Evolutionary conservation across 2,113 vertebrate genomes (phyloP), one percentile per base, ranked within the genome.

Genomic region (Elachura formosa): DNA sequence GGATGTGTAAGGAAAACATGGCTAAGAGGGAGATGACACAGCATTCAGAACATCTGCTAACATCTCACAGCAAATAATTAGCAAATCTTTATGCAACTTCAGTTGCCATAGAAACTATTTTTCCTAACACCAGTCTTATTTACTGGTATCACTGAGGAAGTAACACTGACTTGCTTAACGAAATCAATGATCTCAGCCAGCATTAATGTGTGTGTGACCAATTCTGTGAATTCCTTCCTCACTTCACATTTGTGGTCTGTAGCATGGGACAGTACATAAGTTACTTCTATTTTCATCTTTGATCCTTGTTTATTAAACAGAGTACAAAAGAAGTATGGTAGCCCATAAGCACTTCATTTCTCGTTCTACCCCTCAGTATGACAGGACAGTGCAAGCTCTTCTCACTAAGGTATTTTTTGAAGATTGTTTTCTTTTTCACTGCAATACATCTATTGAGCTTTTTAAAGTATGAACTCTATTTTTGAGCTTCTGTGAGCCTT

Each of bases 61-160:
- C 49, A 87, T 54, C 52, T 64, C 83, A 67, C 48, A 61, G 15
- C 49, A 73, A 86, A 69, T 31, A 89, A 84, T 55, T 61, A 74
- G 73, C 38, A 84, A 89, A 89, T 64, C 74, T 92, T 96, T 68
- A 84, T 58, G 48, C 69, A 95, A 89, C 61, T 84, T 72, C 28
- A 28, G 73, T 92, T 95, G 80, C 83, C 82, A 64, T 25, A 84
- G 88, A 78, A 87, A 94, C 84, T 78, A 28, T 75, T 93, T 93
- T 41, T 80, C 55, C 55, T 67, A 91, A 89, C 43, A 79, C n/a
- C 22, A 58, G 21, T 75, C 23, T 67, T 96, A 84, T 68, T 91
- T 87, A 61, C 36, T 81, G 68, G n/a, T 81, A 48, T 87, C 67
- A 77, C 69, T 4, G 61, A 84, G n/a, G 62, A 80, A 94, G 12